Percentiles rank a stretch among this genome's conserved stretches.
Evolutionary conservation across 2,888 invertebrate genomes (phyloP).

Genomic region (Eupithecia pulchellata): DNA sequence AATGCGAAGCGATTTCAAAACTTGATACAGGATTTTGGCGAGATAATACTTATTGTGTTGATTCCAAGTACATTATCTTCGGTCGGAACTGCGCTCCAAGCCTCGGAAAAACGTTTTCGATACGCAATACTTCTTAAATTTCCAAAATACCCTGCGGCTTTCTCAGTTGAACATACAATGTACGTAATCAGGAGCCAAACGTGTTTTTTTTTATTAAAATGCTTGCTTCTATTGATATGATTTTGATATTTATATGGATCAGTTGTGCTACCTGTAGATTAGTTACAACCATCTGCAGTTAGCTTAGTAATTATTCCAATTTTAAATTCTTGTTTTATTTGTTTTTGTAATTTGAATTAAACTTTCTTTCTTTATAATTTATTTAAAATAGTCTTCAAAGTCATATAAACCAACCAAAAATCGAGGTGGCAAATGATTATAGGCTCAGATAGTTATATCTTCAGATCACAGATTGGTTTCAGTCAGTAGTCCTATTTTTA

Average conservation of each 20-base stretch:
- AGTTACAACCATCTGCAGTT: no score
- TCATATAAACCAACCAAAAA: background rate
- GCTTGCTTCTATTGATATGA: no score
- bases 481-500: no score
- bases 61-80: constrained; percentile 53
- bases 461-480: no score
- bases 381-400: background rate
- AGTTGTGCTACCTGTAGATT: no score
- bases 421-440: background rate
- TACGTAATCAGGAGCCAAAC: background rate
- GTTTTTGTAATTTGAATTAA: no score
- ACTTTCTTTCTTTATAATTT: no score
- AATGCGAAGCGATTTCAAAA: constrained; percentile 82
- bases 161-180: constrained; percentile 4
- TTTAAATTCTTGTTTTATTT: no score
- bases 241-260: no score
- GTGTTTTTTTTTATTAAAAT: background rate
- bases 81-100: constrained; percentile 32
- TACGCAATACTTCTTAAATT: constrained; percentile 28
- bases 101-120: constrained; percentile 29
- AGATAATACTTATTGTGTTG: constrained; percentile 69
- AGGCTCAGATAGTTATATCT: no score
- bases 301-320: no score
- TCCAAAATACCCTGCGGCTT: constrained; percentile 25
- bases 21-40: constrained; percentile 80